Conservation (phyloP, 1,140 invertebrate species). For the Drosophila sp. region DNA sequence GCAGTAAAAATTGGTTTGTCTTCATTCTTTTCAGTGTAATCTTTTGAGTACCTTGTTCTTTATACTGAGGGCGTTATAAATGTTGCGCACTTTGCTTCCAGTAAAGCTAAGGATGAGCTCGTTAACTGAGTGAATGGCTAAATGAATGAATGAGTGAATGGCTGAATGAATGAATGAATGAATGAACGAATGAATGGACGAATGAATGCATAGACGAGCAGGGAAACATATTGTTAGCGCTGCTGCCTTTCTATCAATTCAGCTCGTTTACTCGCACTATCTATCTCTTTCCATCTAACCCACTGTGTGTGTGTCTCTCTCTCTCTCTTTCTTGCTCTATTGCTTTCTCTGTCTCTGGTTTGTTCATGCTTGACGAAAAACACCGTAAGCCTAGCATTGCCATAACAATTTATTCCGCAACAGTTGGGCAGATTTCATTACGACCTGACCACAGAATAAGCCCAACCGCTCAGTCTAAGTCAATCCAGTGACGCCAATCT, state of each 20-base stretch:
- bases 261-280: neutral
- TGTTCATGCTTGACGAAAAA: slow-evolving; percentile 20
- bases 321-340: neutral
- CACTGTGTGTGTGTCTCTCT: neutral
- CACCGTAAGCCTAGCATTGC: slow-evolving; percentile 58
- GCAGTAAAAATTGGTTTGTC: neutral
- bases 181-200: slow-evolving; percentile 9
- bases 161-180: slow-evolving; percentile 18
- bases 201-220: slow-evolving; percentile 9
- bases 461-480: slow-evolving; percentile 9
- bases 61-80: slow-evolving; percentile 49
- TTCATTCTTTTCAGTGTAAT: slow-evolving; percentile 11
- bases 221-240: slow-evolving; percentile 28
- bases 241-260: slow-evolving; percentile 14
- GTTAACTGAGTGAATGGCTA: slow-evolving; percentile 15
- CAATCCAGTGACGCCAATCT: slow-evolving; percentile 11
- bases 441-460: slow-evolving; percentile 29
- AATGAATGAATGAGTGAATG: slow-evolving; percentile 18
- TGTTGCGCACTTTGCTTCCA: slow-evolving; percentile 57
- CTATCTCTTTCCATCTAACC: neutral
- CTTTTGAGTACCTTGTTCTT: slow-evolving; percentile 1
- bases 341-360: slow-evolving; percentile 1
- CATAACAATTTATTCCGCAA: slow-evolving; percentile 77
- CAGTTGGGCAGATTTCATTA: slow-evolving; percentile 73
- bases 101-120: slow-evolving; percentile 11